Evolutionary conservation across 2,113 vertebrate species (phyloP).

Genomic region (Scortum barcoo): DNA sequence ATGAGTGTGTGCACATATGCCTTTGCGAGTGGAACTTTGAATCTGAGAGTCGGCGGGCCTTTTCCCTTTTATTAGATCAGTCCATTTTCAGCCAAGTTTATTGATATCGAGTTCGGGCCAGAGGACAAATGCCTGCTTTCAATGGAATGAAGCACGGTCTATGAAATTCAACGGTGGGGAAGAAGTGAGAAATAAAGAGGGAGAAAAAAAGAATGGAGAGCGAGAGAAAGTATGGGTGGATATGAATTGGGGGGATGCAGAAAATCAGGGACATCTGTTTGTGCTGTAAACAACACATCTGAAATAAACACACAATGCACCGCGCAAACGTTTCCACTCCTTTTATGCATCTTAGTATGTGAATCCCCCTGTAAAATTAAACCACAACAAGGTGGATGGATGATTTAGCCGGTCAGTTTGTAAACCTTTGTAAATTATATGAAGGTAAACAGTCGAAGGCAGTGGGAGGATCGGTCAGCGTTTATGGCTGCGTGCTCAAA

Average conservation of each 20-base stretch:
- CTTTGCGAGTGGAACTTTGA: neutral
- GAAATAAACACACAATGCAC: slow-evolving; percentile 49
- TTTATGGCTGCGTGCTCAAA: neutral
- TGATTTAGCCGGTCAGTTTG: neutral
- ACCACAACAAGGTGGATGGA: neutral
- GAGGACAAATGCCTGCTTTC: slow-evolving; percentile 69
- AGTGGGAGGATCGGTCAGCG: neutral
- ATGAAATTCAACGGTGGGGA: slow-evolving; percentile 35
- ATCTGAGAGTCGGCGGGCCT: neutral
- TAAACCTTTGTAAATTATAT: neutral
- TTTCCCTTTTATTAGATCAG: slow-evolving; percentile 12
- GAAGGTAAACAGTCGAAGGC: slow-evolving; percentile 11
- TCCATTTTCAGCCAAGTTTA: slow-evolving; percentile 23
- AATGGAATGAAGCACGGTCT: slow-evolving; percentile 40
- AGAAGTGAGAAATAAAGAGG: slow-evolving; percentile 22
- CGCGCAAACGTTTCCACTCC: slow-evolving; percentile 28
- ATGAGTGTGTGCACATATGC: neutral
- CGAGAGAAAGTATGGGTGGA: slow-evolving; percentile 20
- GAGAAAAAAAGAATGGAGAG: slow-evolving; percentile 19
- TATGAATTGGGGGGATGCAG: slow-evolving; percentile 15
- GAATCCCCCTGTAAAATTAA: neutral
- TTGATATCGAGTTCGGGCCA: slow-evolving; percentile 28
- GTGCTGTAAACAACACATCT: slow-evolving; percentile 61
- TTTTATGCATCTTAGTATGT: neutral
- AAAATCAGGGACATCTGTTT: slow-evolving; percentile 68